Percentiles rank a stretch among this genome's conserved stretches.
Conservation (phyloP, 2,113 vertebrate species). For the Motacilla alba region DNA sequence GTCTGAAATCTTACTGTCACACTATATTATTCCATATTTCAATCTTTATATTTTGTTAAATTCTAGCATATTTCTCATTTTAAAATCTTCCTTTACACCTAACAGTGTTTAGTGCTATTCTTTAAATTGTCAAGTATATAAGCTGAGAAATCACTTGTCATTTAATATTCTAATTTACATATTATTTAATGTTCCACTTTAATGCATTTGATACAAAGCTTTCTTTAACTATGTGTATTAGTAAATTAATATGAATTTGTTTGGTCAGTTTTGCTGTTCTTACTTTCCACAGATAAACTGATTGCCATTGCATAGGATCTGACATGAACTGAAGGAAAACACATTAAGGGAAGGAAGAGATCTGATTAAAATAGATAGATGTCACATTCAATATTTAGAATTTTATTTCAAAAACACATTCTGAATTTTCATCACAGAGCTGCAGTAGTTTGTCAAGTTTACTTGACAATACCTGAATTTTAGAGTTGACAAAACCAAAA, state of each 20-base stretch:
- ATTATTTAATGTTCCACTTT: not conserved
- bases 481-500: not conserved
- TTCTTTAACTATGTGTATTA: not conserved
- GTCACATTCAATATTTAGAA: slow-evolving; percentile 15
- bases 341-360: not conserved
- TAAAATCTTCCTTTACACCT: not conserved
- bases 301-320: not conserved
- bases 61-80: not conserved
- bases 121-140: not conserved
- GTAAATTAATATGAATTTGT: not conserved
- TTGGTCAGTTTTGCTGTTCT: not conserved
- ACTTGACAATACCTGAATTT: not conserved
- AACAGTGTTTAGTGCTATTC: not conserved
- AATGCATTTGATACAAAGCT: not conserved
- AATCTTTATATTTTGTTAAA: not conserved
- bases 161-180: not conserved
- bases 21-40: not conserved
- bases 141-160: not conserved
- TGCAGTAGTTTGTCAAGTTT: not conserved
- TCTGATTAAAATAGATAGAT: slow-evolving; percentile 48
- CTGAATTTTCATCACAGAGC: not conserved
- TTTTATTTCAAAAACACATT: slow-evolving; percentile 21
- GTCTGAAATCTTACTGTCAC: not conserved
- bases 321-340: not conserved
- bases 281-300: not conserved